Evolutionary conservation across 2,797 vertebrate genomes (phyloP), one percentile per base, ranked within the genome.

Genomic region (Tauraco hartlaubi): DNA sequence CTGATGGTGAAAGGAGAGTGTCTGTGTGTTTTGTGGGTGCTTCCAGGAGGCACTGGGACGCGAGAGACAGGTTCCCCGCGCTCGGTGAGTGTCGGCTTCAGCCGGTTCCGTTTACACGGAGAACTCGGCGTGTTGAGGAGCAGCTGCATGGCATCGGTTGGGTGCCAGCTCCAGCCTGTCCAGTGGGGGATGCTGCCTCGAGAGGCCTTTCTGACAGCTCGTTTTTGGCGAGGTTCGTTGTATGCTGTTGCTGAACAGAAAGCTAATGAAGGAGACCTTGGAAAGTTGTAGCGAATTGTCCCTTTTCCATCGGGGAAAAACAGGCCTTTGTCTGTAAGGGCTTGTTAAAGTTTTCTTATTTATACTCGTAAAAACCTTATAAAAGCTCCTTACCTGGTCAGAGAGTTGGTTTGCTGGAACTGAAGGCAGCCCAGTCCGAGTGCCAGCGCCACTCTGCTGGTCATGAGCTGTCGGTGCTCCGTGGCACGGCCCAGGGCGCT

Each of bases 191-290:
- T 9, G 20, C 35, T 55, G 9, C 69, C 20, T 2, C 4, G 39
- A 1, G 37, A 41, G 33, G 72, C 28, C 39, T 48, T 31, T 37
- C 1, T 5, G 58, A 11, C 58, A n/a, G 43, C 26, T 17, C 0
- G 3, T 7, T 7, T 37, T 19, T 29, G 76, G 29, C 0, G 1
- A 48, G 51, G 18, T 14, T 5, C 0, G 0, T 8, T 8, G 48
- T 8, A 8, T 46, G 26, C 62, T 39, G 28, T 3, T 39, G 26
- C 6, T 14, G 41, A 20, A 15, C 39, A n/a, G 68, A 10, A 55
- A 22, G 8, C 17, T 69, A 62, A 18, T 39, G 35, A 9, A 25
- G 33, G 7, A 54, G 14, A 46, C 51, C 25, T 63, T 23, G 2
- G 44, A 3, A 33, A 54, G 9, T 54, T 56, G 23, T 6, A 5